phyloP scores from a whole-genome alignment of 1,140 invertebrate species.

The Neodiprion lecontei region DNA sequence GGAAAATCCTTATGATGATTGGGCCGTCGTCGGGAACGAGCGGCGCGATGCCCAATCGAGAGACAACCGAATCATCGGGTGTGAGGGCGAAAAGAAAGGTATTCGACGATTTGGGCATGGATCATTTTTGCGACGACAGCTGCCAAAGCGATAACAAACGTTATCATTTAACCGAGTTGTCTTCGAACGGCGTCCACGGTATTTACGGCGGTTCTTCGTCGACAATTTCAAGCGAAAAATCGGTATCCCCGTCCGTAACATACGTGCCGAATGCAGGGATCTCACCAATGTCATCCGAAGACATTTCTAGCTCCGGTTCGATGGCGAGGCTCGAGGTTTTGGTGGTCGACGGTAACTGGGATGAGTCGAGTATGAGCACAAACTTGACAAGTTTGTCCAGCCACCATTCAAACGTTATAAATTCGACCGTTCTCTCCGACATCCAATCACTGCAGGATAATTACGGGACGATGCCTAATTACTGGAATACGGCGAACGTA shows the following conservation, averaged over 20 bases:
- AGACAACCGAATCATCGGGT: constrained; percentile 31
- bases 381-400: constrained; percentile 27
- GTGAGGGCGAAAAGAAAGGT: constrained; percentile 40
- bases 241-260: constrained; percentile 9
- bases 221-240: background rate
- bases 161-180: constrained; percentile 37
- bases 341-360: constrained; percentile 56
- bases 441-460: constrained; percentile 12
- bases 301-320: constrained; percentile 27
- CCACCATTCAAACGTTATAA: constrained; percentile 11
- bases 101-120: constrained; percentile 55
- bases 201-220: constrained; percentile 10
- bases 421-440: constrained; percentile 10
- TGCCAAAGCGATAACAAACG: constrained; percentile 47
- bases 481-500: constrained; percentile 21
- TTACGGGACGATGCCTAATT: constrained; percentile 15
- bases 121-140: constrained; percentile 53
- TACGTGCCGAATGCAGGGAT: constrained; percentile 13
- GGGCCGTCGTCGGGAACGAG: constrained; percentile 48
- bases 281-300: constrained; percentile 13
- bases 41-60: constrained; percentile 32
- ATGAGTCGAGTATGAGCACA: constrained; percentile 26
- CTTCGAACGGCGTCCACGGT: constrained; percentile 28
- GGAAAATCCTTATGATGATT: constrained; percentile 44
- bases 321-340: constrained; percentile 54